Base-by-base conservation (phyloP, 2,113 vertebrate genomes). In the Bufo bufo region DNA sequence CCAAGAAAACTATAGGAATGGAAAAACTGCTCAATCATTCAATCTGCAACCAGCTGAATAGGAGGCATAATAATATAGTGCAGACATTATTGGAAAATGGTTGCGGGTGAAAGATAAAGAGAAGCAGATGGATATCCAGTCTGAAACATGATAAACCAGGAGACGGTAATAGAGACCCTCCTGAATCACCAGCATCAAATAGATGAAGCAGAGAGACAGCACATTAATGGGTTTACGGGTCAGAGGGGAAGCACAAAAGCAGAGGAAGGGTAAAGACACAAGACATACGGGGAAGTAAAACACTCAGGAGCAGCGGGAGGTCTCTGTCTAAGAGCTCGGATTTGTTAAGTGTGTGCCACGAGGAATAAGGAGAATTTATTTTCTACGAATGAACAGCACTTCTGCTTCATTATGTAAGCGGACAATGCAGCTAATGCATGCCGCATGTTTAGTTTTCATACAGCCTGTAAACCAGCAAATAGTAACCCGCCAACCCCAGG, bases 221-320 rank as follows among this genome's bases (percentile, higher is more conserved):
- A 66, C 69, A 20, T n/a, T 83, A 83, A 83, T 83, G 82, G 63
- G 45, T 83, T 66, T 33, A 83, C 49, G 49, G 82, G 65, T 83
- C 82, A 69, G 47, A 69, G 82, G 4, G 49, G 63, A 69, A 83
- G 52, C 47, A 66, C 63, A 83, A 50, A 83, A 83, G 61, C 45
- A 69, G 56, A 13, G 4, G 79, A 50, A 83, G 45, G 63, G 20
- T 59, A 65, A 65, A 58, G 45, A 17, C 58, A 63, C 58, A 33
- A 33, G 33, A 33, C 33, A 33, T 33, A 33, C 33, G 33, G 33
- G 33, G 33, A 33, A 33, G 33, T 33, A 82, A 82, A 20, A 75
- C 66, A 16, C 65, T 74, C 4, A 16, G 58, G 52, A 75, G 33
- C 33, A n/a, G 71, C 69, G 75, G 69, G 69, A 75, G 69, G 83